phyloP scores from a whole-genome alignment of 2,113 vertebrate species.

The Isurus oxyrinchus region DNA sequence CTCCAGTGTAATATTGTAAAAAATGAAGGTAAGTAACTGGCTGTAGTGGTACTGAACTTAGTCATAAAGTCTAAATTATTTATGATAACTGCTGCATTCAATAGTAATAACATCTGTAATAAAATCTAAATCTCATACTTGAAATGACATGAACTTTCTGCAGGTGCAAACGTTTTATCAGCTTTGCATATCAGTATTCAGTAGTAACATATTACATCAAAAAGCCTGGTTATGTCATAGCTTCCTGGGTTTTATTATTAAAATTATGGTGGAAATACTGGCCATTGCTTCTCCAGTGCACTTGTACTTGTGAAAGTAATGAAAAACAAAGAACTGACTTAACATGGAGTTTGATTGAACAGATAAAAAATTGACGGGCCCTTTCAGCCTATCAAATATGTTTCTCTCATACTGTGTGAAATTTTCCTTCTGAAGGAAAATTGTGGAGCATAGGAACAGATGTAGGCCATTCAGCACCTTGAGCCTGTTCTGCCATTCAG shows the following conservation, averaged over 20 bases:
- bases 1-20: slow-evolving; percentile 83
- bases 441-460: background rate
- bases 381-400: background rate
- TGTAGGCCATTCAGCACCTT: background rate
- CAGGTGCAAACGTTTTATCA: background rate
- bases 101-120: background rate
- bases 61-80: background rate
- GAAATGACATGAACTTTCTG: background rate
- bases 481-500: background rate
- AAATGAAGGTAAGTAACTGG: slow-evolving; percentile 78
- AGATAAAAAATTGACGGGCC: no score
- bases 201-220: background rate
- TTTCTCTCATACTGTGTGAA: background rate
- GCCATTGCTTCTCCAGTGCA: background rate
- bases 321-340: background rate
- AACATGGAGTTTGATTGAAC: background rate
- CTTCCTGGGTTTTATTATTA: background rate
- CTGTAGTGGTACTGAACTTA: background rate
- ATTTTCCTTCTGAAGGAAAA: background rate
- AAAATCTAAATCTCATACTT: background rate
- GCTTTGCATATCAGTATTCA: background rate
- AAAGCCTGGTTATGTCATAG: background rate
- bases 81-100: background rate
- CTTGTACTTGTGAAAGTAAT: background rate
- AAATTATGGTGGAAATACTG: background rate